A percentile compares a stretch with the other conserved stretches of the same genome.
Conservation (phyloP, 1,140 invertebrate species). For the Ceratina australensis region DNA sequence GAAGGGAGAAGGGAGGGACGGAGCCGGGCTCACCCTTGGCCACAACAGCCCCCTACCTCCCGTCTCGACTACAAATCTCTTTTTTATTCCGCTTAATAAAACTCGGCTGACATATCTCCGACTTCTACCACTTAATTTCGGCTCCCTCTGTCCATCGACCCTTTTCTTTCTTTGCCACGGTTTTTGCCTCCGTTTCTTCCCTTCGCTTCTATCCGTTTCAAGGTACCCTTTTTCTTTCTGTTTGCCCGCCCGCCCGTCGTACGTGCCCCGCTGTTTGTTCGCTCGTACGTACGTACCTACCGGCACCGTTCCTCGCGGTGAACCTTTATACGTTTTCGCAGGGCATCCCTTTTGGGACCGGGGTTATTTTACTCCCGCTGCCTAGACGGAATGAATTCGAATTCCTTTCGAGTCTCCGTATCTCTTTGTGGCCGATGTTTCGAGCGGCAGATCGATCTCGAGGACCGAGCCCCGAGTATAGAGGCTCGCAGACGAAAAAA, state of each 20-base stretch:
- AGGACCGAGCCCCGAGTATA: neutral
- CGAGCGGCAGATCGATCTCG: conserved; percentile 22
- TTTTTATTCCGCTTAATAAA: conserved; percentile 80
- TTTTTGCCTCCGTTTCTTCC: conserved; percentile 18
- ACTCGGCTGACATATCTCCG: conserved; percentile 78
- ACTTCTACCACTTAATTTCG: conserved; percentile 79
- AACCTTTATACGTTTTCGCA: neutral
- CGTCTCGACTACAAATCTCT: conserved; percentile 76
- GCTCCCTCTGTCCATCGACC: conserved; percentile 18
- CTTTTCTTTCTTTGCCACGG: conserved; percentile 10
- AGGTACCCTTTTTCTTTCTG: neutral
- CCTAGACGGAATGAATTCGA: conserved; percentile 51
- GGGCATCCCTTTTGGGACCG: conserved; percentile 27
- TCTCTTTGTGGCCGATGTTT: conserved; percentile 40
- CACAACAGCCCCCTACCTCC: neutral
- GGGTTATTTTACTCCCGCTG: conserved; percentile 45
- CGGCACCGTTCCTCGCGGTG: neutral
- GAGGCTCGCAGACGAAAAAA: too few relatives aligned
- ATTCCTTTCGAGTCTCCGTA: conserved; percentile 51
- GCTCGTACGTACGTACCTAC: conserved; percentile 6
- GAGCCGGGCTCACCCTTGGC: conserved; percentile 45
- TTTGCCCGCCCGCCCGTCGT: neutral
- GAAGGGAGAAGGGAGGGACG: conserved; percentile 12
- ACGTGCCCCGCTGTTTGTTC: neutral
- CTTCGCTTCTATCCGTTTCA: neutral